Percentiles rank a stretch among this genome's conserved stretches.
Conservation (phyloP, 2,888 invertebrate genomes). For the Euspilapteryx auroguttella region DNA sequence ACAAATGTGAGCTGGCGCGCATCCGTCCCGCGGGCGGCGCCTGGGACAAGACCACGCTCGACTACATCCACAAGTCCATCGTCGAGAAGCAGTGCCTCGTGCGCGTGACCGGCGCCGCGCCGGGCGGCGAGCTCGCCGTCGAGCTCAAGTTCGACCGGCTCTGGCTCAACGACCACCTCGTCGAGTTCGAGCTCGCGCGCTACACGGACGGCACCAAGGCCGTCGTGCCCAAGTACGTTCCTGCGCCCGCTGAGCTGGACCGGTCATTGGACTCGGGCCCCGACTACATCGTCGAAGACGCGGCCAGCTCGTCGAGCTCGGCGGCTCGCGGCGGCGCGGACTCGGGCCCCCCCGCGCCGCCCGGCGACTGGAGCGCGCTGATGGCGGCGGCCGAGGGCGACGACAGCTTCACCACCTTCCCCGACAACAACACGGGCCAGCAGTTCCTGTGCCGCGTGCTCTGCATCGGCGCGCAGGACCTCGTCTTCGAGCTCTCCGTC, state of each 20-base stretch:
- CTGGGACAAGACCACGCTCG: slow-evolving; percentile 60
- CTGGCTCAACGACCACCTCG: slow-evolving; percentile 46
- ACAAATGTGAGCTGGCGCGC: slow-evolving; percentile 56
- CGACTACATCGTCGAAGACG: slow-evolving; percentile 30
- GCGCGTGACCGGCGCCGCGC: slow-evolving; percentile 28
- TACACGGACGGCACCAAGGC: slow-evolving; percentile 31
- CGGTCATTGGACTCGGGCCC: slow-evolving; percentile 31
- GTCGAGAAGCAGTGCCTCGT: slow-evolving; percentile 62
- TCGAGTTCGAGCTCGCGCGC: slow-evolving; percentile 40
- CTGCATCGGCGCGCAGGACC: slow-evolving; percentile 16
- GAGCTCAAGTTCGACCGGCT: slow-evolving; percentile 33
- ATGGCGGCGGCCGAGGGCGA: too few relatives aligned
- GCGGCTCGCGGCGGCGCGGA: too few relatives aligned
- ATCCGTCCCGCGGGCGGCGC: slow-evolving; percentile 21
- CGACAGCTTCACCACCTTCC: too few relatives aligned
- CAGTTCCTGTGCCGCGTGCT: slow-evolving; percentile 19
- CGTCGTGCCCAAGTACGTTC: slow-evolving; percentile 19
- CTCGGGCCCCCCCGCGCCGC: too few relatives aligned
- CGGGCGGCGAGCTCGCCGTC: slow-evolving; percentile 25
- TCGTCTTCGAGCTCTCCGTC: slow-evolving; percentile 27
- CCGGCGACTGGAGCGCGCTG: slow-evolving; percentile 31
- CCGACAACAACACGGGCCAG: slow-evolving; percentile 10
- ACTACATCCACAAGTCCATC: slow-evolving; percentile 61
- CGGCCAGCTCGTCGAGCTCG: too few relatives aligned
- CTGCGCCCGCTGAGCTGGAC: too few relatives aligned